phyloP scores from a whole-genome alignment of 2,888 invertebrate genomes.

The Perdita meconis region DNA sequence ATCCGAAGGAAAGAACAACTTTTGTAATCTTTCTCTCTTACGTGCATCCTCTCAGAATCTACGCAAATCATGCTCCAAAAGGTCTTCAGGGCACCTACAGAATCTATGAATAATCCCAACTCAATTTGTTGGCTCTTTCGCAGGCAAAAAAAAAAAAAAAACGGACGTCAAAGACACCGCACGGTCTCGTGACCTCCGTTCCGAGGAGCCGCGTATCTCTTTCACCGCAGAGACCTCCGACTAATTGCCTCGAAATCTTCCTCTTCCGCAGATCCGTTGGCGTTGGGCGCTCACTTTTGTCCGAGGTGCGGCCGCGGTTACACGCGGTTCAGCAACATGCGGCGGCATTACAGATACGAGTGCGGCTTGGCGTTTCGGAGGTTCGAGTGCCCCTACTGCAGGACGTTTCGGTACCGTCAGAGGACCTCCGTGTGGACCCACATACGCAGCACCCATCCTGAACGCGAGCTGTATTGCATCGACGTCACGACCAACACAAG shows the following conservation, averaged over 20 bases:
- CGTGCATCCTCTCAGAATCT: too few relatives aligned
- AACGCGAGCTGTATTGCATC: constrained; percentile 78
- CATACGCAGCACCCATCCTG: constrained; percentile 78
- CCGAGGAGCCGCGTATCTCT: constrained; percentile 8
- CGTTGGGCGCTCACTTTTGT: constrained; percentile 81
- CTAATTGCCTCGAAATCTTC: constrained; percentile 52
- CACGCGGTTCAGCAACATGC: constrained; percentile 87
- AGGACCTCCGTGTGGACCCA: constrained; percentile 81
- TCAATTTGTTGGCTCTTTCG: background rate
- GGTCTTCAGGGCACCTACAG: too few relatives aligned
- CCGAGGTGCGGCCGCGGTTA: constrained; percentile 87
- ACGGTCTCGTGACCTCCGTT: background rate
- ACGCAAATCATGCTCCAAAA: too few relatives aligned
- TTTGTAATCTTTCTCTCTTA: too few relatives aligned
- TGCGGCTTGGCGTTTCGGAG: constrained; percentile 80
- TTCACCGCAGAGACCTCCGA: background rate
- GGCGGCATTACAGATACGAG: constrained; percentile 85
- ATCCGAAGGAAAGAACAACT: too few relatives aligned
- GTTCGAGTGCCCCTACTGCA: constrained; percentile 83
- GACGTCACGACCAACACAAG: constrained; percentile 78
- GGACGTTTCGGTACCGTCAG: constrained; percentile 77
- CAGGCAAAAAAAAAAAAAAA: background rate
- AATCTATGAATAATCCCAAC: background rate
- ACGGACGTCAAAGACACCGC: background rate
- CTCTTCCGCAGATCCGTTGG: constrained; percentile 56